Percentiles rank a stretch among this genome's conserved stretches.
Evolutionary conservation across 2,888 invertebrate species (phyloP).

Genomic region (Lysandra bellargus): DNA sequence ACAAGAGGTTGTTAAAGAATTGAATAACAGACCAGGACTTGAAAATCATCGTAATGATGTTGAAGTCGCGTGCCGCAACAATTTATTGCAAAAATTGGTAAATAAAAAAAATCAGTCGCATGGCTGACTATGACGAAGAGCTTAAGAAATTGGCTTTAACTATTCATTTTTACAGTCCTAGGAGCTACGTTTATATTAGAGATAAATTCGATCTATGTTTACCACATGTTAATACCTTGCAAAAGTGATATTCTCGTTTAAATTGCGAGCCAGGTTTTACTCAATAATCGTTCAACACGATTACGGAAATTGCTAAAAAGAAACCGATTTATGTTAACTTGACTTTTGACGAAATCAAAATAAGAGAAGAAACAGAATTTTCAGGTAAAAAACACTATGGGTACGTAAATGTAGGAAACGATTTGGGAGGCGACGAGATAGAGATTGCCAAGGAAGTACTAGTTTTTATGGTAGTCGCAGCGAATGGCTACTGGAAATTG

Average conservation of each 20-base stretch:
- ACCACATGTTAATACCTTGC: too few relatives aligned
- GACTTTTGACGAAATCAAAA: constrained; percentile 26
- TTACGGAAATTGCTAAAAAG: constrained; percentile 5
- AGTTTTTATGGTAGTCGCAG: constrained; percentile 18
- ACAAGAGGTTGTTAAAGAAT: too few relatives aligned
- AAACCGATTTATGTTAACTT: constrained; percentile 22
- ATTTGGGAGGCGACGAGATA: constrained; percentile 14
- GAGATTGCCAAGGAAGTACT: constrained; percentile 21
- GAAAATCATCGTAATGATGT: too few relatives aligned
- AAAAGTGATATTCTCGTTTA: background rate
- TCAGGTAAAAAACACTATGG: constrained; percentile 25
- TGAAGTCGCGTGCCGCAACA: too few relatives aligned
- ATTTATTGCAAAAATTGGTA: too few relatives aligned
- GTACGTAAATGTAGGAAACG: constrained; percentile 30
- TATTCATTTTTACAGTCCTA: too few relatives aligned
- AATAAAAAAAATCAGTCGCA: too few relatives aligned
- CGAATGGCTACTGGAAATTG: constrained; percentile 10
- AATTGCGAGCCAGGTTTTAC: constrained; percentile 24
- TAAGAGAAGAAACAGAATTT: constrained; percentile 24
- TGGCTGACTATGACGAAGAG: too few relatives aligned
- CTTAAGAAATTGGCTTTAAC: too few relatives aligned
- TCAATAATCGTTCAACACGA: constrained; percentile 3
- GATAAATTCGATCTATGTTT: too few relatives aligned
- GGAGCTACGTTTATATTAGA: too few relatives aligned
- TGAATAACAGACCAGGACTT: too few relatives aligned